phyloP scores from a whole-genome alignment of 1,140 invertebrate species.

The Homalodisca vitripennis region DNA sequence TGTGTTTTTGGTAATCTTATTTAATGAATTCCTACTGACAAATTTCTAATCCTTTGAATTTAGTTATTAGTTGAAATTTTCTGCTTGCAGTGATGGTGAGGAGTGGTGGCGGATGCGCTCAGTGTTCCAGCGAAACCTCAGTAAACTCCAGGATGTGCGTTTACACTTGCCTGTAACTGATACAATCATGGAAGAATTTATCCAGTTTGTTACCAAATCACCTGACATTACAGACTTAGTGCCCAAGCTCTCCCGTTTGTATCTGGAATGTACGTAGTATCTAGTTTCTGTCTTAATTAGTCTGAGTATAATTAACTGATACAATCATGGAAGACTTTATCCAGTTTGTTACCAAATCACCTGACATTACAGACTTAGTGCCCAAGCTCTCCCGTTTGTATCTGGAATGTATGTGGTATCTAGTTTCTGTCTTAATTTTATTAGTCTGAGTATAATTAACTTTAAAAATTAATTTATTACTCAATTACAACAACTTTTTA shows the following conservation, averaged over 20 bases:
- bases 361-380: slow-evolving; percentile 58
- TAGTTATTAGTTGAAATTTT: too few species aligned
- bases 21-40: too few species aligned
- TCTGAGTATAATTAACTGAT: slow-evolving; percentile 51
- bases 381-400: slow-evolving; percentile 69
- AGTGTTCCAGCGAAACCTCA: slow-evolving; percentile 76
- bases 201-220: slow-evolving; percentile 46
- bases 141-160: slow-evolving; percentile 65
- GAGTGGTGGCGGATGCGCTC: slow-evolving; percentile 80
- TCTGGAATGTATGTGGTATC: slow-evolving; percentile 67
- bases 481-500: neutral
- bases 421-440: slow-evolving; percentile 23
- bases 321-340: slow-evolving; percentile 65
- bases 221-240: slow-evolving; percentile 58
- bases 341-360: slow-evolving; percentile 41
- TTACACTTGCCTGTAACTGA: slow-evolving; percentile 64
- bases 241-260: slow-evolving; percentile 67
- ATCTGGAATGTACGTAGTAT: slow-evolving; percentile 69
- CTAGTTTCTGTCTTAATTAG: slow-evolving; percentile 26
- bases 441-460: slow-evolving; percentile 43
- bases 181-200: slow-evolving; percentile 63
- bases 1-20: too few species aligned
- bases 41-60: too few species aligned
- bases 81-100: slow-evolving; percentile 76
- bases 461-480: neutral